These are phyloP conservation scores for Chaenodraco wilsoni DNA, from an alignment of 2,797 vertebrate genomes.

Conservation along the genomic window DNA sequence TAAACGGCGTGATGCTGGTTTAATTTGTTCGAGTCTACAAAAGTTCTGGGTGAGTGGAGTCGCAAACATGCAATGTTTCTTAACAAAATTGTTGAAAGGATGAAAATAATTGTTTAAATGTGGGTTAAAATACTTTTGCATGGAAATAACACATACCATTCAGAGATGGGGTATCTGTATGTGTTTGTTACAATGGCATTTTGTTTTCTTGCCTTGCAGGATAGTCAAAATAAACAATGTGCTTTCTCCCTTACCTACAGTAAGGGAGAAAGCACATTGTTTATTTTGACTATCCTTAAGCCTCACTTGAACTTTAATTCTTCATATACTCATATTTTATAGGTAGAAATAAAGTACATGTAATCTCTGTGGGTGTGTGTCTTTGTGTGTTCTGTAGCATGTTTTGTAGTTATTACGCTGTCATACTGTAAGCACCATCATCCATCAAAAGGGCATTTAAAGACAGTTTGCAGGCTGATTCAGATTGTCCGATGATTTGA, in stretches of 20 bases:
- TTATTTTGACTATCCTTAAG: neutral
- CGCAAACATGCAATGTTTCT: neutral
- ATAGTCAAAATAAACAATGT: too few relatives aligned
- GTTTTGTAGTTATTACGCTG: conserved; percentile 48
- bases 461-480: conserved; percentile 48
- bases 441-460: conserved; percentile 64
- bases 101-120: conserved; percentile 11
- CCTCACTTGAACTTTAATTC: conserved; percentile 1
- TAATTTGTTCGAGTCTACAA: conserved; percentile 40
- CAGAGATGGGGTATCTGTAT: conserved; percentile 3
- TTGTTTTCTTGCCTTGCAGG: too few relatives aligned
- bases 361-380: neutral
- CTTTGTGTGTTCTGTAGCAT: conserved; percentile 23
- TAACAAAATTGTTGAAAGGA: neutral
- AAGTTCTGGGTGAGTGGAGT: conserved; percentile 18
- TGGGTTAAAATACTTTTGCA: conserved; percentile 45
- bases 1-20: conserved; percentile 53
- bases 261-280: neutral
- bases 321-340: conserved; percentile 10
- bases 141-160: conserved; percentile 23
- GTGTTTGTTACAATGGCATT: neutral
- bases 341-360: conserved; percentile 4
- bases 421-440: conserved; percentile 52
- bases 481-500: conserved; percentile 35
- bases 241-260: too few relatives aligned